Evolutionary conservation across 2,797 vertebrate species (phyloP).

Genomic region (Chrosomus eos): DNA sequence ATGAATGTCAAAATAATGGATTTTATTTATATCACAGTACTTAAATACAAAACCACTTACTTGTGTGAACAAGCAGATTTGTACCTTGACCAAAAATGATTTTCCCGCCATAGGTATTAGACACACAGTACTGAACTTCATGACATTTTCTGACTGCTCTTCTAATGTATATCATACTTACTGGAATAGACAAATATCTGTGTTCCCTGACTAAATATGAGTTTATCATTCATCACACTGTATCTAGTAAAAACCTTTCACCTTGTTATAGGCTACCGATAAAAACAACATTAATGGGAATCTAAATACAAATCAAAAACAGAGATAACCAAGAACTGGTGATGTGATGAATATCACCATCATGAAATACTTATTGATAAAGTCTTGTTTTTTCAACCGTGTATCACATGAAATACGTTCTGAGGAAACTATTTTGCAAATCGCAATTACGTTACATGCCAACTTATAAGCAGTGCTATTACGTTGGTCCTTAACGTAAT

Average conservation of each 20-base stretch:
- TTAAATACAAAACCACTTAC: slow-evolving; percentile 8
- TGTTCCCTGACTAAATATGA: slow-evolving; percentile 29
- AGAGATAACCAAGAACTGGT: too few relatives aligned
- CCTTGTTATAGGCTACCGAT: neutral
- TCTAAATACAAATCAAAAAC: neutral
- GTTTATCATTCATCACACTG: slow-evolving; percentile 28
- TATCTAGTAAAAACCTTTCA: neutral
- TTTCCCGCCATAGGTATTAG: slow-evolving; percentile 35
- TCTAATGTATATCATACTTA: too few relatives aligned
- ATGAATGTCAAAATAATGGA: neutral
- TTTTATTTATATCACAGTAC: neutral
- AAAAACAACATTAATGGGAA: neutral
- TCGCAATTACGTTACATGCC: too few relatives aligned
- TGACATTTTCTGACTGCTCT: neutral
- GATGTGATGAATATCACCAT: neutral
- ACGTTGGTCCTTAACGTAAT: too few relatives aligned
- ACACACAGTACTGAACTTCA: slow-evolving; percentile 48
- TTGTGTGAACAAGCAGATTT: slow-evolving; percentile 34
- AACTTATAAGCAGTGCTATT: too few relatives aligned
- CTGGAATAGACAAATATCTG: too few relatives aligned
- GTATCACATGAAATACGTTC: too few relatives aligned
- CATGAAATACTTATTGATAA: too few relatives aligned
- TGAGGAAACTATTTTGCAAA: too few relatives aligned
- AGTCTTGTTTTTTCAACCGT: neutral
- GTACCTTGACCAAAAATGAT: slow-evolving; percentile 55